Conservation (phyloP, 2,113 vertebrate species). For the Beaufortia kweichowensis region DNA sequence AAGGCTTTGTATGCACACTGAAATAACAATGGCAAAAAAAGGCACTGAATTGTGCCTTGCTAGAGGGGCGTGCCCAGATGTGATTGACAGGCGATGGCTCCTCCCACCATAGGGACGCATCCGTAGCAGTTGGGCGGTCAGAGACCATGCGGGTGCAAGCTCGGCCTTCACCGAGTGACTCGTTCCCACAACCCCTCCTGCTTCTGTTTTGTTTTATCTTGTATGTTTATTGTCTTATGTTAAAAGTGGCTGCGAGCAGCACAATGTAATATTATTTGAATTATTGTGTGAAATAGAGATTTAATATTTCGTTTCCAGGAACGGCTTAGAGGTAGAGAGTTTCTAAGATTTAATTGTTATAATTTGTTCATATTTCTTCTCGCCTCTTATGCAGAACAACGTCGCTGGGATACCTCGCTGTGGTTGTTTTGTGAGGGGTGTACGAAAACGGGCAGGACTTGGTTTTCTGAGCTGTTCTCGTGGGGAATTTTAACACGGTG, state of each 20-base stretch:
- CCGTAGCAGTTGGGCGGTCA: slow-evolving; percentile 11
- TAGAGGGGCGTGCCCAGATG: slow-evolving; percentile 14
- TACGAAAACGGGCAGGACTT: slow-evolving; percentile 33
- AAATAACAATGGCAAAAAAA: slow-evolving; percentile 6
- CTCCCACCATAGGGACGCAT: slow-evolving; percentile 9
- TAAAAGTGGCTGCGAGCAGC: slow-evolving; percentile 94
- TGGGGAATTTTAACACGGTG: slow-evolving; percentile 39
- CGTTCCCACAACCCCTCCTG: slow-evolving; percentile 16
- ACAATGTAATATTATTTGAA: slow-evolving; percentile 87
- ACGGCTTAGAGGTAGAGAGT: slow-evolving; percentile 42
- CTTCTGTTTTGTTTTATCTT: slow-evolving; percentile 49
- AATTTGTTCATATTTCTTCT: slow-evolving; percentile 49
- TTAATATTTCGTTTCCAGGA: slow-evolving; percentile 52
- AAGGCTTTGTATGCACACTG: slow-evolving; percentile 24
- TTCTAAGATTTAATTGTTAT: slow-evolving; percentile 49
- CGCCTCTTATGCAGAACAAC: slow-evolving; percentile 45
- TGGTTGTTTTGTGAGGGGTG: slow-evolving; percentile 4
- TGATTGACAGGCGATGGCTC: slow-evolving; percentile 31
- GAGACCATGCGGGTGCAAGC: slow-evolving; percentile 1
- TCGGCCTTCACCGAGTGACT: background rate
- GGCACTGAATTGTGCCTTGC: slow-evolving; percentile 33
- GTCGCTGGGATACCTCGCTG: slow-evolving; percentile 25
- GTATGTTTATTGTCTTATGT: slow-evolving; percentile 67
- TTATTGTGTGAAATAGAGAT: slow-evolving; percentile 71
- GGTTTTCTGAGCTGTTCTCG: slow-evolving; percentile 51